These are phyloP conservation scores for Trypoxylon attenuatum DNA, from an alignment of 2,888 invertebrate genomes.

Conservation along the genomic window DNA sequence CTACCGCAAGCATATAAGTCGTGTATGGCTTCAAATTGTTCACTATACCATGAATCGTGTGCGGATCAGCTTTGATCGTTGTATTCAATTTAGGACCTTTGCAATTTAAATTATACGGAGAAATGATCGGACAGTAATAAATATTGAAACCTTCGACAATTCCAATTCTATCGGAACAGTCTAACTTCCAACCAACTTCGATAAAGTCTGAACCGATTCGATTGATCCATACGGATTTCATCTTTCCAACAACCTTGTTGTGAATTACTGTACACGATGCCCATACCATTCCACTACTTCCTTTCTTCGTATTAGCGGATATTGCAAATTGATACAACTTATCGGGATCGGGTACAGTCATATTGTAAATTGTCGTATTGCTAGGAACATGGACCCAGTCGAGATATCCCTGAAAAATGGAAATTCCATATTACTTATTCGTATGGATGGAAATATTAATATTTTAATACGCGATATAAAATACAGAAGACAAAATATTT, in stretches of 20 bases:
- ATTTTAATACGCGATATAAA: background rate
- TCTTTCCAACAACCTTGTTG: conserved; percentile 76
- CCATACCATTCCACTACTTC: conserved; percentile 91
- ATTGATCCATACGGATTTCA: conserved; percentile 78
- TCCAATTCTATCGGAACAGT: conserved; percentile 84
- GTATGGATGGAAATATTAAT: background rate
- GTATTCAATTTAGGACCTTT: conserved; percentile 75
- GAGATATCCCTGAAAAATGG: conserved; percentile 77
- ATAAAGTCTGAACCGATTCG: conserved; percentile 76
- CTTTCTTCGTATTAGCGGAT: conserved; percentile 82
- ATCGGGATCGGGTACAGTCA: conserved; percentile 78
- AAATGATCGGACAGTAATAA: conserved; percentile 82
- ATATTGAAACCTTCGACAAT: conserved; percentile 85
- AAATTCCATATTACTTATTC: background rate
- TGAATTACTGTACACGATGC: conserved; percentile 83
- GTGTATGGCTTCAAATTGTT: conserved; percentile 83
- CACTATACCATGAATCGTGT: conserved; percentile 78
- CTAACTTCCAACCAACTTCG: conserved; percentile 85
- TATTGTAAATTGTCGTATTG: conserved; percentile 76
- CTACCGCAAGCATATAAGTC: conserved; percentile 83
- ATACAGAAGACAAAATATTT: background rate
- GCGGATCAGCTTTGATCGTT: conserved; percentile 75
- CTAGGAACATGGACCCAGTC: conserved; percentile 78
- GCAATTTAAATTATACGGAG: conserved; percentile 77
- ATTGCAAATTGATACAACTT: conserved; percentile 86